Evolutionary conservation across 1,140 invertebrate species (phyloP).

Genomic region (Papilio polytes): DNA sequence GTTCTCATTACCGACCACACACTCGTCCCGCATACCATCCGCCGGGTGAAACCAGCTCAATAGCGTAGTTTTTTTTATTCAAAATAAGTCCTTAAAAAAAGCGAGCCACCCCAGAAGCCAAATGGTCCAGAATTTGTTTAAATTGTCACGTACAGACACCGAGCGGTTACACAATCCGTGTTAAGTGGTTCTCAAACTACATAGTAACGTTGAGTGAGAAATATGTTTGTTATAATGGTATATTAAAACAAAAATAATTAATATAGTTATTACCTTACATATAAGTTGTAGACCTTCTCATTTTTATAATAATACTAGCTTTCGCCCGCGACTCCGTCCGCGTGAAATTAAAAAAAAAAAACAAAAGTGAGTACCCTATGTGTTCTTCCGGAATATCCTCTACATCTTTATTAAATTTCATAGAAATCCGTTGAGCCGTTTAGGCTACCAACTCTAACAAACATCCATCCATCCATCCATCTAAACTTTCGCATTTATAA

Average conservation of each 20-base stretch:
- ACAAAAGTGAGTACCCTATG: too few species aligned
- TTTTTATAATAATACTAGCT: too few species aligned
- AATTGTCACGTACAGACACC: conserved; percentile 82
- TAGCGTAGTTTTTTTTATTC: conserved; percentile 73
- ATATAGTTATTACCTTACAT: too few species aligned
- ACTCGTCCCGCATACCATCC: conserved; percentile 68
- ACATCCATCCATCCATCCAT: too few species aligned
- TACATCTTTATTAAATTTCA: too few species aligned
- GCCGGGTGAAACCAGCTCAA: conserved; percentile 65
- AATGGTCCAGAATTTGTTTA: conserved; percentile 84
- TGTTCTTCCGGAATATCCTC: too few species aligned
- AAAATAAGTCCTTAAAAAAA: conserved; percentile 79
- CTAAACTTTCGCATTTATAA: too few species aligned
- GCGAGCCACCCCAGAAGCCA: conserved; percentile 77
- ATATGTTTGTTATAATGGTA: background rate
- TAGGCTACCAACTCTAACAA: too few species aligned
- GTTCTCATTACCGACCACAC: conserved; percentile 62
- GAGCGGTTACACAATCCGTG: conserved; percentile 76
- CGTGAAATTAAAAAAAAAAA: too few species aligned
- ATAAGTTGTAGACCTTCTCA: too few species aligned
- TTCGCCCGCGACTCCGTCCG: too few species aligned
- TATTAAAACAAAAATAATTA: background rate
- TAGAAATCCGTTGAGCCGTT: too few species aligned
- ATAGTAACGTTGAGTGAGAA: conserved; percentile 27
- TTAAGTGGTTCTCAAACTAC: conserved; percentile 63